Evolutionary conservation across 2,888 invertebrate genomes (phyloP).

Genomic region (Cremastinae sp.): DNA sequence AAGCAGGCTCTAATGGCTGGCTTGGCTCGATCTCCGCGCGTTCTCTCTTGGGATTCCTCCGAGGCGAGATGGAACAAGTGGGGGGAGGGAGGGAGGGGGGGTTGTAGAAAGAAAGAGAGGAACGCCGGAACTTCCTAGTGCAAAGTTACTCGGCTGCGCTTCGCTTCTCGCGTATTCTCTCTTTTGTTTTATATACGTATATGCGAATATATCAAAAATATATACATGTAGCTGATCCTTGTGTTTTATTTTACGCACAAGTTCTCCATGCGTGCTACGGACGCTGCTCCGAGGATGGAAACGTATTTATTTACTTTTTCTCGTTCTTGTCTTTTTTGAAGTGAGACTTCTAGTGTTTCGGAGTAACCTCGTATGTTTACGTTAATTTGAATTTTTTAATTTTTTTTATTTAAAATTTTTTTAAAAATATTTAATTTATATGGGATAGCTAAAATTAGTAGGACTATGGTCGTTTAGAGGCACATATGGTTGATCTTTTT

Average conservation of each 20-base stretch:
- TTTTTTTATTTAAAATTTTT: too few species aligned
- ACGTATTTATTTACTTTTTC: too few species aligned
- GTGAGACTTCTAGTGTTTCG: too few species aligned
- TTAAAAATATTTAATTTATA: too few species aligned
- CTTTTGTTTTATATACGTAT: not conserved
- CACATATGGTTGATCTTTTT: too few species aligned
- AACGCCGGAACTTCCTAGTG: constrained; percentile 62
- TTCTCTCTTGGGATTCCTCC: not conserved
- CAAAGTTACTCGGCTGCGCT: constrained; percentile 61
- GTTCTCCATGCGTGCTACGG: too few species aligned
- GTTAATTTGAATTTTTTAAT: too few species aligned
- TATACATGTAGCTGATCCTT: not conserved
- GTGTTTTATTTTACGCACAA: not conserved
- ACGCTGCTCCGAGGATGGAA: too few species aligned
- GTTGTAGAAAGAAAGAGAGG: constrained; percentile 42
- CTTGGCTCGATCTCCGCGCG: constrained; percentile 37
- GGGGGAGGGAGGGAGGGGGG: constrained; percentile 41
- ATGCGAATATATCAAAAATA: not conserved
- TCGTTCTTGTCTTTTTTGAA: too few species aligned
- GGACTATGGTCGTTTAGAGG: too few species aligned
- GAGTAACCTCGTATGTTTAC: too few species aligned
- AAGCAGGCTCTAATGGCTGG: constrained; percentile 56
- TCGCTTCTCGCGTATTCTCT: constrained; percentile 46
- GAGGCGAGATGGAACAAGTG: constrained; percentile 1
- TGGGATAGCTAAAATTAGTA: too few species aligned